Base-by-base conservation (phyloP, 1,140 invertebrate species). In the Drosophila willistoni region DNA sequence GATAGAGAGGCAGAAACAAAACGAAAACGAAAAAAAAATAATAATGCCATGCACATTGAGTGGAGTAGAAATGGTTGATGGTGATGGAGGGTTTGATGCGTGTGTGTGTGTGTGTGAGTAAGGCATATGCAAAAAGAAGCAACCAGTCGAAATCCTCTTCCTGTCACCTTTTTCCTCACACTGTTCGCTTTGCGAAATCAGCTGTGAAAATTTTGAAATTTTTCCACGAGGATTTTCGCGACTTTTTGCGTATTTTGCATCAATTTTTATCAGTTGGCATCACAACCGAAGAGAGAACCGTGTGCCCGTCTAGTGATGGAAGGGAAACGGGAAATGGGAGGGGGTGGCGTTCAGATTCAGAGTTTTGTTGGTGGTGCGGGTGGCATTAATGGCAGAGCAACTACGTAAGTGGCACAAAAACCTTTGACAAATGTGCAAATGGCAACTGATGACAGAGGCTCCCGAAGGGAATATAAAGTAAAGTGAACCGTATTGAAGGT, bases 161-260 rank as follows among this genome's bases (percentile, higher is more conserved):
- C 71, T 61, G 17, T 54, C 61, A 42, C 59, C 47, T 51, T 44
- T 74, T 68, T 68, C 39, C 47, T 67, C 41, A 42, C 57, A 65
- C 67, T 71, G 64, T 64, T 79, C 79, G 12, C 36, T 73, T 73
- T 55, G 73, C 69, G 73, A 77, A 91, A 91, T 91, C 90, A 91
- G 90, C 90, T 91, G 90, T 87, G 81, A 91, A 91, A 91, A 91
- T 91, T 91, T 91, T 87, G 76, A 91, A 91, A 91, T 77, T 91
- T 87, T 91, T 91, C 90, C 90, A 91, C 90, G 90, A 91, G 90
- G 90, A 91, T 91, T 91, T 91, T 78, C 85, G 80, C 85, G 82
- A 87, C 82, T 91, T 91, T 91, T 84, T 89, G 84, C 84, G 85
- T 89, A 89, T 89, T 89, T 89, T 89, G 84, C 84, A 89, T 89